phyloP scores from a whole-genome alignment of 2,113 vertebrate genomes.

The Cyanocitta stelleri region DNA sequence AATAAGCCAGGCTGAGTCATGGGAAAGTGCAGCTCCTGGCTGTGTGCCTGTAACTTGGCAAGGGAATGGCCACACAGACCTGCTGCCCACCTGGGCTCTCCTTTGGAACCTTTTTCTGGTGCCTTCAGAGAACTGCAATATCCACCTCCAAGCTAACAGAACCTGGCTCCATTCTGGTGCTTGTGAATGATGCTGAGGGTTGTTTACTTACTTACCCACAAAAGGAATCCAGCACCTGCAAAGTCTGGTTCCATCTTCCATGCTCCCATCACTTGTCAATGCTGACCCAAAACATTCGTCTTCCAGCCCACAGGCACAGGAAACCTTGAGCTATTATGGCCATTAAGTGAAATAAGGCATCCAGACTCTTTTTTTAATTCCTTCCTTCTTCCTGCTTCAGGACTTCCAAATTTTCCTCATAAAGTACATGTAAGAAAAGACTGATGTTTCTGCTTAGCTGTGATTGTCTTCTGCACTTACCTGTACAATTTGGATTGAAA shows the following conservation, averaged over 20 bases:
- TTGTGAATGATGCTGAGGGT: not conserved
- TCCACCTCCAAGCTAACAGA: not conserved
- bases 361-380: not conserved
- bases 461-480: not conserved
- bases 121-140: not conserved
- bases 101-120: not conserved
- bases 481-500: not conserved
- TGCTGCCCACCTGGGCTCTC: not conserved
- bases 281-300: not conserved
- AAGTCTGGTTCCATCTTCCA: not conserved
- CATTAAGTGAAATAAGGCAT: not conserved
- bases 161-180: not conserved
- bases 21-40: not conserved
- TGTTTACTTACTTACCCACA: not conserved
- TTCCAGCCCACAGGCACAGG: not conserved
- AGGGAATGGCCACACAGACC: not conserved
- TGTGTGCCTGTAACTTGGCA: not conserved
- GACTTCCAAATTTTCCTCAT: not conserved
- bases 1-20: not conserved
- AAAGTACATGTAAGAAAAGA: not conserved
- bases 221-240: not conserved
- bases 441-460: not conserved
- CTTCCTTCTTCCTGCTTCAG: not conserved
- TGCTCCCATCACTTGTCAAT: accelerated
- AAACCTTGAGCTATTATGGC: not conserved